phyloP scores from a whole-genome alignment of 53 echinoderm and acorn worm genomes.

The Antedon mediterranea region DNA sequence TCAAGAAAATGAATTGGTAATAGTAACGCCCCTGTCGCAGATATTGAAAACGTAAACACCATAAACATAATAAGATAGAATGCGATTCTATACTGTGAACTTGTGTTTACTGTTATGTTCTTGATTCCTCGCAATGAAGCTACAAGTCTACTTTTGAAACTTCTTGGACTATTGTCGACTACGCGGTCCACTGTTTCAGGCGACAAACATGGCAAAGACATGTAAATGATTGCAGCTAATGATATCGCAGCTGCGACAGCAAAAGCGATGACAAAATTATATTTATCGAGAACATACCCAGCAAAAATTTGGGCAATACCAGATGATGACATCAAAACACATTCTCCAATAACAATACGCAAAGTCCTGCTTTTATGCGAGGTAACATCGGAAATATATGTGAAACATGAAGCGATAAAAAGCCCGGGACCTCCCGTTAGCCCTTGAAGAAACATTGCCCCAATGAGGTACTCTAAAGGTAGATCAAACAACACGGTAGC shows the following conservation, averaged over 20 bases:
- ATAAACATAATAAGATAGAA: neutral
- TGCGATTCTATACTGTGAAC: neutral
- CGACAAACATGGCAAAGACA: no score
- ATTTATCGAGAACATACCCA: neutral
- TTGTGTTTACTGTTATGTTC: neutral
- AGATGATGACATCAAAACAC: neutral
- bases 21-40: neutral
- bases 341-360: neutral
- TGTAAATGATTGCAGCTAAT: neutral
- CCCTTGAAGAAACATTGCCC: slow-evolving; percentile 16
- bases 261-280: neutral
- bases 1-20: neutral
- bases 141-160: neutral
- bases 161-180: neutral
- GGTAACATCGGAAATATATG: slow-evolving; percentile 32
- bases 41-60: neutral
- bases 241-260: neutral
- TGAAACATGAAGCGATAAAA: slow-evolving; percentile 18
- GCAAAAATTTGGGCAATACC: neutral
- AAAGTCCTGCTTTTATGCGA: neutral
- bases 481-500: slow-evolving; percentile 20
- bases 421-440: slow-evolving; percentile 12
- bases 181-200: no score
- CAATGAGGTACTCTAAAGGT: slow-evolving; percentile 11
- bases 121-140: neutral